Base-by-base conservation (phyloP, 2,113 vertebrate genomes). In the Atlantisia rogersi region DNA sequence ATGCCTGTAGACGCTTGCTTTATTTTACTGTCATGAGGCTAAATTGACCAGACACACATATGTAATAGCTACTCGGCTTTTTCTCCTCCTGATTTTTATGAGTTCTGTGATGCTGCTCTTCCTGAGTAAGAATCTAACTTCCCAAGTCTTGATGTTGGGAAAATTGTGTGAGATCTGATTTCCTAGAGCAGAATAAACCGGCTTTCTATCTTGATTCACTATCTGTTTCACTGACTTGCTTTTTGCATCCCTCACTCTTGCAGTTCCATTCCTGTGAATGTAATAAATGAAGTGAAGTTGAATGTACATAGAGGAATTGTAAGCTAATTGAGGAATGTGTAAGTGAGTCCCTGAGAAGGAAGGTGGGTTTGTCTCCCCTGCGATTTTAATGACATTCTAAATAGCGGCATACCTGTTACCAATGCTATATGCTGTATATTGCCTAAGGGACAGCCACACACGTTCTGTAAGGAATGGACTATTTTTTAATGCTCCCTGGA, bases 381-480 rank as follows among this genome's bases (percentile, higher is more conserved):
- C 77, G 18, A 63, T 86, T 46, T 44, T 46, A 32, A 25, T 32
- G 39, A 10, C 7, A 20, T 68, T 91, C 35, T 69, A 12, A 74
- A 29, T 56, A 14, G 11, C 56, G 31, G 12, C 84, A 28, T 40
- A 16, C 4, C 0, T 75, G 12, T 79, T 82, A 48, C 22, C 39
- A 11, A 3, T 78, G 6, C 12, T 63, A 0, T 50, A 22, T 4
- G 2, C 46, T 94, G 17, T 25, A 26, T 64, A 0, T 58, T 67
- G 9, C 64, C 2, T 60, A 48, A 87, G 29, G 62, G 44, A 68
- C 40, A 70, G 16, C 21, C 58, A 25, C 5, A 48, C 6, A 48
- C 6, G 9, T 82, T 73, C 67, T 88, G 2, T 68, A 53, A 80
- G 62, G 40, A 82, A 55, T 4, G 73, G 44, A n/a, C 15, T 32